Base-by-base conservation (phyloP, 1,140 invertebrate species). In the Conus betulinus region DNA sequence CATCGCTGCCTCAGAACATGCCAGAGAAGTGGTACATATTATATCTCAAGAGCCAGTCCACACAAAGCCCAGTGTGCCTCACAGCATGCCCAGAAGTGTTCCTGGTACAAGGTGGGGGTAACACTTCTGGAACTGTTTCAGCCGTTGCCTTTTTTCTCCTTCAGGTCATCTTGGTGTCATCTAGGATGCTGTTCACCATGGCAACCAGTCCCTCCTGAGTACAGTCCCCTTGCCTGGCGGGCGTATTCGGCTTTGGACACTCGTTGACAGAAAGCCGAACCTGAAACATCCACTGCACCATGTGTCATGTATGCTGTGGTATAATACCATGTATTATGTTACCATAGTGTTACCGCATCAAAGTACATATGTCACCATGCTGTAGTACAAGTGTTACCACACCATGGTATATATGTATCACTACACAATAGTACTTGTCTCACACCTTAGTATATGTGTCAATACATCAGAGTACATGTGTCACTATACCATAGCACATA, bases 101-200 rank as follows among this genome's bases (percentile, higher is more conserved):
- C 92, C 63, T 92, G 84, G 88, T 93, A 94, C 5, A 95, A 81
- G 3, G 91, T 76, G n/a, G 2, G 93, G 93, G 85, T 95, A 93
- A 55, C 92, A 90, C 85, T 94, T 94, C 90, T 94, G 93, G 78
- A 95, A 93, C 90, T 94, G 93, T 91, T 95, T 95, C 0, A 96
- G 91, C 87, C 93, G 93, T 82, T 93, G 93, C 89, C 94, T 95
- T 90, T 95, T 90, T 95, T 95, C 63, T 96, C 95, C 88, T 95
- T 96, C 13, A 94, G 90, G 93, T 89, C 60, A 95, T 91, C 78
- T 94, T 94, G 15, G 91, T 91, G 90, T 95, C 93, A 84, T 94
- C 92, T 6, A 96, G 90, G 53, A 96, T 94, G 25, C 92, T 90
- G 81, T 95, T 95, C 89, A 96, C 94, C 74, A 96, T 91, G 20